These are phyloP conservation scores for Esox niger DNA, from an alignment of 2,113 vertebrate genomes.

Conservation along the genomic window DNA sequence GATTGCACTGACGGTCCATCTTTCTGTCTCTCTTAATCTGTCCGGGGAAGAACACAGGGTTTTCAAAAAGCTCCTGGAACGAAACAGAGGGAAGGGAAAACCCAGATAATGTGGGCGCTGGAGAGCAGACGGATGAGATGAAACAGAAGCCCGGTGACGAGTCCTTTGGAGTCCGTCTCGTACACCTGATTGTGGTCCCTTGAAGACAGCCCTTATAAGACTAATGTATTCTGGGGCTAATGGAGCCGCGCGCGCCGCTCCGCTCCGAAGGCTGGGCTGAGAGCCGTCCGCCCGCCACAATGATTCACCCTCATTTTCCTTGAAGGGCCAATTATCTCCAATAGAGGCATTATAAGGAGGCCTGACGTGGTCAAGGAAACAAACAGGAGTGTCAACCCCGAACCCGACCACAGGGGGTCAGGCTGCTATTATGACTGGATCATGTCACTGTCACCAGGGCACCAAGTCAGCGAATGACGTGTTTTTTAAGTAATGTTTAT, in stretches of 20 bases:
- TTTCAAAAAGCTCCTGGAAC: neutral
- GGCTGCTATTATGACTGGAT: conserved; percentile 6
- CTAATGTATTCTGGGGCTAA: conserved; percentile 69
- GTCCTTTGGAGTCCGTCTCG: conserved; percentile 42
- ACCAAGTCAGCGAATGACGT: neutral
- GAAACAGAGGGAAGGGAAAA: neutral
- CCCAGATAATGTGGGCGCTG: conserved; percentile 5
- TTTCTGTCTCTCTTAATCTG: neutral
- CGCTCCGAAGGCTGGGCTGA: conserved; percentile 45
- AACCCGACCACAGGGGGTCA: conserved; percentile 38
- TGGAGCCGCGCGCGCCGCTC: conserved; percentile 44
- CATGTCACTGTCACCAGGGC: neutral
- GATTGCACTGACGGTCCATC: no score
- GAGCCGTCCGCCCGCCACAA: conserved; percentile 44
- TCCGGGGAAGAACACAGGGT: neutral
- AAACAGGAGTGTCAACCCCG: conserved; percentile 34
- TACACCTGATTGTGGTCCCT: conserved; percentile 56
- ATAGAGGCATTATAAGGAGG: conserved; percentile 62
- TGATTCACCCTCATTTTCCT: conserved; percentile 65
- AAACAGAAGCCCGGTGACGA: conserved; percentile 22
- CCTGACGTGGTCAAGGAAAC: conserved; percentile 55
- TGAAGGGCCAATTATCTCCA: conserved; percentile 73
- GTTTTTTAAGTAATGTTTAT: neutral
- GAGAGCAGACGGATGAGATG: conserved; percentile 3
- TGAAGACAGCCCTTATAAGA: conserved; percentile 52